Evolutionary conservation across 2,888 invertebrate species (phyloP).

Genomic region (Incurvaria masculella): DNA sequence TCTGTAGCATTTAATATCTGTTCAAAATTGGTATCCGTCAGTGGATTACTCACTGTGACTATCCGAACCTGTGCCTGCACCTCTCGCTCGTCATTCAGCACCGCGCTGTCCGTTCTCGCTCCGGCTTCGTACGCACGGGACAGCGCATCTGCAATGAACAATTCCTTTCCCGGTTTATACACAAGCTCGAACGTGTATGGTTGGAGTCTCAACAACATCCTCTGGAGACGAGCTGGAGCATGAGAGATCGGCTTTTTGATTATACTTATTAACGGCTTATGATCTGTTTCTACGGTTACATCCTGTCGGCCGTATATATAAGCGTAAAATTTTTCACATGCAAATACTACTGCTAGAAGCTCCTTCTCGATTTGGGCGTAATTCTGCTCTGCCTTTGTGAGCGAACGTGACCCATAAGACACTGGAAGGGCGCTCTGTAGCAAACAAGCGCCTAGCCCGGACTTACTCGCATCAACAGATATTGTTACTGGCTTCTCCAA

Average conservation of each 20-base stretch:
- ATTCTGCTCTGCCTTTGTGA: constrained; percentile 13
- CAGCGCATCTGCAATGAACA: constrained; percentile 16
- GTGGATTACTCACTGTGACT: constrained; percentile 4
- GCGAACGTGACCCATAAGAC: constrained; percentile 15
- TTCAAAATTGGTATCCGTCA: constrained; percentile 6
- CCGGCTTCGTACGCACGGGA: constrained; percentile 10
- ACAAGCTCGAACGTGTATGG: constrained; percentile 15
- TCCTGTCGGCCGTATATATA: constrained; percentile 13
- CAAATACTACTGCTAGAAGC: constrained; percentile 15
- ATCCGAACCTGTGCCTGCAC: constrained; percentile 6
- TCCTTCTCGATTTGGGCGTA: constrained; percentile 17
- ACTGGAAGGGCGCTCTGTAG: constrained; percentile 15
- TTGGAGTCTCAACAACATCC: constrained; percentile 16
- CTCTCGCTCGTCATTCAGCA: constrained; percentile 3
- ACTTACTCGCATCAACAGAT: constrained; percentile 14
- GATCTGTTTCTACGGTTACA: constrained; percentile 3
- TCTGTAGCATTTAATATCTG: constrained; percentile 4
- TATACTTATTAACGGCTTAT: constrained; percentile 11
- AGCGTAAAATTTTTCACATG: constrained; percentile 14
- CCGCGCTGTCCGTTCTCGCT: constrained; percentile 3
- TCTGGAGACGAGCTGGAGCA: constrained; percentile 14
- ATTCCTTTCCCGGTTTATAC: constrained; percentile 16
- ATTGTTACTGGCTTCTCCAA: constrained; percentile 11
- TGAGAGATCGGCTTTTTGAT: constrained; percentile 14
- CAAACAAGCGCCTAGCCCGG: constrained; percentile 16